Percentiles rank a stretch among this genome's conserved stretches.
Conservation (phyloP, 1,140 invertebrate species). For the Sminthurinus signatus region DNA sequence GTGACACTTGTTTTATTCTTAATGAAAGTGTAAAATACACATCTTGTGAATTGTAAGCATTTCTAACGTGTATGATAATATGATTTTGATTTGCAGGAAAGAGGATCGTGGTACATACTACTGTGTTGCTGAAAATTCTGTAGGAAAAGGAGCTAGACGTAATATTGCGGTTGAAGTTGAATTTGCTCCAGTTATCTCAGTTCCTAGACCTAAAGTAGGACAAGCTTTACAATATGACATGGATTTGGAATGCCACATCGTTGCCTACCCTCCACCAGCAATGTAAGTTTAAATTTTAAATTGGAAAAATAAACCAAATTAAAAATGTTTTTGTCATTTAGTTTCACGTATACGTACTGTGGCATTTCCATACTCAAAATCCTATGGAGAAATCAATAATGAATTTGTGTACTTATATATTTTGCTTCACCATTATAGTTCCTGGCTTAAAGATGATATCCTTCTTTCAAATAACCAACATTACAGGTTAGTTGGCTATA, state of each 20-base stretch:
- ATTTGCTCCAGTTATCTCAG: conserved; percentile 75
- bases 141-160: conserved; percentile 58
- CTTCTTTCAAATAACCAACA: conserved; percentile 81
- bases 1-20: not conserved
- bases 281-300: too few species aligned
- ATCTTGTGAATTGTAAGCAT: not conserved
- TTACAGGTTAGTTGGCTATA: too few species aligned
- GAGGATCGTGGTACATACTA: conserved; percentile 46
- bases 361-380: too few species aligned
- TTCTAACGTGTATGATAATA: too few species aligned
- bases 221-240: conserved; percentile 87
- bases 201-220: conserved; percentile 68
- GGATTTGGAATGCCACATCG: conserved; percentile 85
- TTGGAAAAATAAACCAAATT: too few species aligned
- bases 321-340: too few species aligned
- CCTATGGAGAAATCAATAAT: too few species aligned
- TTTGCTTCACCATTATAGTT: too few species aligned
- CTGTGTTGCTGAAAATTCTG: conserved; percentile 81
- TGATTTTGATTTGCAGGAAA: conserved; percentile 32
- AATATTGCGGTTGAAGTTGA: conserved; percentile 86
- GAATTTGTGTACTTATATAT: too few species aligned
- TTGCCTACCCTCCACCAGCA: conserved; percentile 82
- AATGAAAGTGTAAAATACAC: not conserved
- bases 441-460: conserved; percentile 76
- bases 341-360: too few species aligned